Evolutionary conservation across 2,113 vertebrate genomes (phyloP), one percentile per base, ranked within the genome.

Genomic region (Panurus biarmicus): DNA sequence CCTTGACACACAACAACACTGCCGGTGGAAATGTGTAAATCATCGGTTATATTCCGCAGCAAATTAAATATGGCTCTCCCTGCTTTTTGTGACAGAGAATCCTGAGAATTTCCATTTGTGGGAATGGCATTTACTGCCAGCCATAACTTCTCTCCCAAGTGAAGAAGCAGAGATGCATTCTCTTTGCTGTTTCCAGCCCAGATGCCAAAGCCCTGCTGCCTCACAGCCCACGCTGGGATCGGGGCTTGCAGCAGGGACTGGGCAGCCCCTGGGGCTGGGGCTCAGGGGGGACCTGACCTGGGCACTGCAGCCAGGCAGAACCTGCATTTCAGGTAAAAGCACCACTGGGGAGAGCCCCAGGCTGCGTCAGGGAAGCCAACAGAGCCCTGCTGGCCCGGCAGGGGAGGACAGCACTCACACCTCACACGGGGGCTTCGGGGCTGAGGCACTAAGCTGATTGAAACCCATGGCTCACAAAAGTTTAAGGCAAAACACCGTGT

Each of bases 111-210:
- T 50, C 47, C 71, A 58, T 87, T 70, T 45, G 15, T 8, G 26
- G 56, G 66, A 38, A 33, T 40, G 58, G 64, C 58, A 40, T 84
- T 92, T 95, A 87, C 42, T 87, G 58, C 90, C 53, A 78, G 31
- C 75, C 50, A 10, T 70, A 95, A 74, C 73, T 85, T 38, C 23
- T 60, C 74, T 21, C 60, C 82, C 22, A n/a, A 36, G 24, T 2
- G 45, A 85, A 73, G 38, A 45, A 88, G 65, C 79, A 90, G 85
- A 82, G 48, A 38, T 12, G 31, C 83, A 61, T 76, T 76, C 50
- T 86, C 90, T 87, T 33, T 64, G 47, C 61, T 69, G 10, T 85
- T 88, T 69, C 80, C 42, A 86, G 70, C 92, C 61, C 90, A 90
- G 79, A 58, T 85, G 84, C 92, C 93, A 83, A 76, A 92, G 2